phyloP scores from a whole-genome alignment of 1,140 invertebrate genomes.

The Drosophila sulfurigaster region DNA sequence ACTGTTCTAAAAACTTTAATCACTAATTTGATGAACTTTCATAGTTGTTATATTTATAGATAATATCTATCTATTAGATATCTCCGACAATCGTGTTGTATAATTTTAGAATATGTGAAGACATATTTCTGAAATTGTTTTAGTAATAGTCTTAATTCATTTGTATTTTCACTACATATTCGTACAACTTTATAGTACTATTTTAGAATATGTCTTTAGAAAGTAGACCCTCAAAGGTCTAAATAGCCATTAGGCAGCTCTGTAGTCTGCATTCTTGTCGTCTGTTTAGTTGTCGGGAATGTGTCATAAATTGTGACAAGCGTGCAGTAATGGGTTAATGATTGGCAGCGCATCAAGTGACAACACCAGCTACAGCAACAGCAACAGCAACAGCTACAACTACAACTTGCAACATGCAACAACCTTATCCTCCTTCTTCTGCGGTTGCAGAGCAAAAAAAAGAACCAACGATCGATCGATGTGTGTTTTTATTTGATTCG shows the following conservation, averaged over 20 bases:
- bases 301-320: constrained; percentile 55
- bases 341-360: constrained; percentile 54
- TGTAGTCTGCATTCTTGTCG: background rate
- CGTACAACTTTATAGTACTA: background rate
- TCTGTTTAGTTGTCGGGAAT: constrained; percentile 11
- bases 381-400: constrained; percentile 23
- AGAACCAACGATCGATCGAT: constrained; percentile 24
- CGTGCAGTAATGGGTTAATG: constrained; percentile 69
- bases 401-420: constrained; percentile 6
- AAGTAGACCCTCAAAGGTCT: background rate
- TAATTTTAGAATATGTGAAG: too few species aligned
- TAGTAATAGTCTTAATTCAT: too few species aligned
- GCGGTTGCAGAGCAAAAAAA: constrained; percentile 14
- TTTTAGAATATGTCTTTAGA: background rate
- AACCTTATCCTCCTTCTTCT: constrained; percentile 32
- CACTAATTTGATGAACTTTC: too few species aligned
- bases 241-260: background rate
- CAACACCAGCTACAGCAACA: constrained; percentile 31
- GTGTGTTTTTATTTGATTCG: constrained; percentile 36
- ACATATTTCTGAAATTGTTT: too few species aligned
- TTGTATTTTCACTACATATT: too few species aligned
- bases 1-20: too few species aligned
- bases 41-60: too few species aligned
- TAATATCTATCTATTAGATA: too few species aligned
- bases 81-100: too few species aligned